phyloP scores from a whole-genome alignment of 2,113 vertebrate genomes.

The Gavia stellata region DNA sequence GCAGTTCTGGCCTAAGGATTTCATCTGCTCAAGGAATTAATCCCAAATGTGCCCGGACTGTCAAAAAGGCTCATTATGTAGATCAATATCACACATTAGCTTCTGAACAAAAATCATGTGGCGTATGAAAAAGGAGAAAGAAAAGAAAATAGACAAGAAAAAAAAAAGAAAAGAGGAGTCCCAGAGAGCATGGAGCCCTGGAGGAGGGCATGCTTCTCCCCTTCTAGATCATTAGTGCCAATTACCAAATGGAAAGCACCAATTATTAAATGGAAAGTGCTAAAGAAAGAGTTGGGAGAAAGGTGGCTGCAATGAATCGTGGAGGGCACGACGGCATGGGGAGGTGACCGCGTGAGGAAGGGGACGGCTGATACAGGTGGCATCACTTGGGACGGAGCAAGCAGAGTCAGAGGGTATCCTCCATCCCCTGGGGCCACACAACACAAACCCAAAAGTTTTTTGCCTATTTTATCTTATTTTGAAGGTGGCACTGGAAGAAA shows the following conservation, averaged over 20 bases:
- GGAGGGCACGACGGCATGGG: not conserved
- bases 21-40: slow-evolving; percentile 28
- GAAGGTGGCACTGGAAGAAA: not conserved
- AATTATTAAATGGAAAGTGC: not conserved
- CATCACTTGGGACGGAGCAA: not conserved
- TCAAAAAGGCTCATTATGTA: slow-evolving; percentile 41
- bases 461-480: not conserved
- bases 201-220: not conserved
- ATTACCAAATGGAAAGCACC: not conserved
- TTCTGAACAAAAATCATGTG: not conserved
- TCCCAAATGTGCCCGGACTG: slow-evolving; percentile 25
- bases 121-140: not conserved
- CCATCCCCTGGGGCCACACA: not conserved
- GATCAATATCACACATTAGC: slow-evolving; percentile 28
- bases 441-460: not conserved
- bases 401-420: not conserved
- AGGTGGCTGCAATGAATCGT: not conserved
- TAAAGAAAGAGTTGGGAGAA: not conserved
- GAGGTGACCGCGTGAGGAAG: rapidly evolving
- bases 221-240: slow-evolving; percentile 11
- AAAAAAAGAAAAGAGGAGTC: not conserved
- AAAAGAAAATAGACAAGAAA: not conserved
- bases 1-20: slow-evolving; percentile 42
- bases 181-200: not conserved
- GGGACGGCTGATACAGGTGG: not conserved